Evolutionary conservation across 2,797 vertebrate species (phyloP).

Genomic region (Ibycter americanus): DNA sequence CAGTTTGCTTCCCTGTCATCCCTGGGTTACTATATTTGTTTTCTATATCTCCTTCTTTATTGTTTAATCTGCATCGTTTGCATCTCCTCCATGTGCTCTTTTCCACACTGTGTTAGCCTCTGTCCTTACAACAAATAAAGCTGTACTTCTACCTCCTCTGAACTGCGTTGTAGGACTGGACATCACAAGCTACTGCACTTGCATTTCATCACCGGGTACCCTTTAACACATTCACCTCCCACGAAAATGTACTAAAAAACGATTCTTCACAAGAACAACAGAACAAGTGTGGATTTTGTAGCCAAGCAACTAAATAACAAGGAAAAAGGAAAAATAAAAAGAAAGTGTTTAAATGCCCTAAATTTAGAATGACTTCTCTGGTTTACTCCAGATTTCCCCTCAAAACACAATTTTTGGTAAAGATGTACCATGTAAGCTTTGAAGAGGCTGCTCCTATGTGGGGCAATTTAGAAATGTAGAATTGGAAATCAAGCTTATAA

Average conservation of each 20-base stretch:
- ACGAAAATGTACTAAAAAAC: not conserved
- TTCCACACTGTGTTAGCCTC: accelerated
- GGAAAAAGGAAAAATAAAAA: not conserved
- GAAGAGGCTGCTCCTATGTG: not conserved
- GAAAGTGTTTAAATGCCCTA: not conserved
- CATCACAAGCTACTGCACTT: not conserved
- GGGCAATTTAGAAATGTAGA: not conserved
- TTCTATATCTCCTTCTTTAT: not conserved
- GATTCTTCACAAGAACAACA: not conserved
- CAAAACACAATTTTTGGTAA: not conserved
- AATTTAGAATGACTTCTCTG: not conserved
- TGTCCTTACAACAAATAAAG: not conserved
- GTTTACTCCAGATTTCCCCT: not conserved
- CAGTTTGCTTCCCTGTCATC: not conserved
- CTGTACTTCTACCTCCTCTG: not conserved
- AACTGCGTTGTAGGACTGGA: accelerated
- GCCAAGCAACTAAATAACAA: not conserved
- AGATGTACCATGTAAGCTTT: not conserved
- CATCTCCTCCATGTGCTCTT: not conserved
- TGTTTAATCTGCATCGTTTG: not conserved
- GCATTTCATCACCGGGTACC: not conserved
- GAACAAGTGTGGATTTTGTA: not conserved
- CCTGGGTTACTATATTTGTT: not conserved
- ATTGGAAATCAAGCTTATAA: not conserved
- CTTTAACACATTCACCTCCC: not conserved